phyloP scores from a whole-genome alignment of 2,888 invertebrate genomes.

The Ferdinandea cuprea region DNA sequence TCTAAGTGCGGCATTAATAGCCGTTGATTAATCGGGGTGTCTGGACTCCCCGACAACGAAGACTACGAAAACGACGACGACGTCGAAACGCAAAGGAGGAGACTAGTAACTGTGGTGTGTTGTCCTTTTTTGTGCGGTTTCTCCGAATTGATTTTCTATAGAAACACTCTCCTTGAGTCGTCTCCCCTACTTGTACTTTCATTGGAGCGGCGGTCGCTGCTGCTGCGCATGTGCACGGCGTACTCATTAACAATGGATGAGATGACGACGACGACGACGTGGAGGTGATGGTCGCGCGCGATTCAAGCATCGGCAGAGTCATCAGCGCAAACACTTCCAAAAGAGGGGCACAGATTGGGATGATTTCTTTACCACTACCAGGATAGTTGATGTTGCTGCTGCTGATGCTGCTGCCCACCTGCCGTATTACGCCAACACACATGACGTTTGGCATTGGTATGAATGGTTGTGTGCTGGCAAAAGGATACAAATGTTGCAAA shows the following conservation, averaged over 20 bases:
- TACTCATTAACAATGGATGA: conserved; percentile 64
- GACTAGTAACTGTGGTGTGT: conserved; percentile 25
- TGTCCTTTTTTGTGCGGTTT: conserved; percentile 59
- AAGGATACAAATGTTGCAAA: conserved; percentile 70
- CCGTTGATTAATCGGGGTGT: conserved; percentile 82
- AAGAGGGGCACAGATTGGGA: conserved; percentile 57
- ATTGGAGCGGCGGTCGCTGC: no score
- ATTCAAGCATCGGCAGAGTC: conserved; percentile 64
- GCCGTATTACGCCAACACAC: conserved; percentile 74
- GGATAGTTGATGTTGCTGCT: conserved; percentile 7
- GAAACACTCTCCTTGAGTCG: conserved; percentile 63
- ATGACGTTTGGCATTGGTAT: conserved; percentile 19
- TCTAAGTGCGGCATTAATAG: conserved; percentile 82
- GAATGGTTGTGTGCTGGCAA: conserved; percentile 22
- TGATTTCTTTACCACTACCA: conserved; percentile 54
- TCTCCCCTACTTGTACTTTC: conserved; percentile 66
- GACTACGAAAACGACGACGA: conserved; percentile 15
- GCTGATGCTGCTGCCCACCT: conserved; percentile 67
- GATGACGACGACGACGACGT: conserved; percentile 34
- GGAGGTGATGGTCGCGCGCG: conserved; percentile 57
- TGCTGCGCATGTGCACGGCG: conserved; percentile 45
- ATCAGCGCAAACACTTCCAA: conserved; percentile 65
- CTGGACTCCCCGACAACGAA: conserved; percentile 75
- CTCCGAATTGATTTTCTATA: conserved; percentile 73
- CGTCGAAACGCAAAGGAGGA: background rate